Conservation (phyloP, 2,113 vertebrate genomes). For the Bostrychus sinensis region DNA sequence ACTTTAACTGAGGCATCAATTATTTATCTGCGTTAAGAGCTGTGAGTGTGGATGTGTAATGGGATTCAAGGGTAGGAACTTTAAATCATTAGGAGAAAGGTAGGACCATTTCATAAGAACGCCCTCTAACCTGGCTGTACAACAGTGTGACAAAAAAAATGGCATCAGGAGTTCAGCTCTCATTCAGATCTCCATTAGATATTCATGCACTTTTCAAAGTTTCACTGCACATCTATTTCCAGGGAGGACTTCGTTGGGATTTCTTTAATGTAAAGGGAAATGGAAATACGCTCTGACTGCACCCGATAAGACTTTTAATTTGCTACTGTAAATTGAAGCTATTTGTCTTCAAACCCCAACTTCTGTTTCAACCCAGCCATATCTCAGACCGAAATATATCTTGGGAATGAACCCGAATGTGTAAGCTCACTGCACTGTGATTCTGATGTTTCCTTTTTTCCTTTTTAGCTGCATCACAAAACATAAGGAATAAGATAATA, state of each 20-base stretch:
- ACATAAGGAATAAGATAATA: not conserved
- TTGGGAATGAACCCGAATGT: constrained; percentile 59
- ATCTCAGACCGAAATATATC: constrained; percentile 70
- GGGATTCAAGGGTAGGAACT: constrained; percentile 14
- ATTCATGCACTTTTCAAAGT: constrained; percentile 59
- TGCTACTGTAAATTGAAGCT: constrained; percentile 77
- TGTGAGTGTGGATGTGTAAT: constrained; percentile 28
- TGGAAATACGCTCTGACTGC: constrained; percentile 67
- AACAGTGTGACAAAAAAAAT: constrained; percentile 16
- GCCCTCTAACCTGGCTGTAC: constrained; percentile 22
- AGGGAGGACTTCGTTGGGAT: constrained; percentile 56
- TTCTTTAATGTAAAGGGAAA: constrained; percentile 71
- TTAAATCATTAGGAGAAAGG: constrained; percentile 19
- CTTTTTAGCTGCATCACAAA: constrained; percentile 17
- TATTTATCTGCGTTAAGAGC: constrained; percentile 61
- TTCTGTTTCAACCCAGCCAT: constrained; percentile 67
- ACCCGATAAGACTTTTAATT: constrained; percentile 76
- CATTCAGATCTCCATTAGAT: constrained; percentile 62
- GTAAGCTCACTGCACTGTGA: not conserved
- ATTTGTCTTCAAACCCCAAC: constrained; percentile 75
- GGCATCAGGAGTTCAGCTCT: constrained; percentile 11
- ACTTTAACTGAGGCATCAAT: constrained; percentile 69
- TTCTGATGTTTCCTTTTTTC: not conserved
- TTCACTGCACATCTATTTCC: constrained; percentile 50
- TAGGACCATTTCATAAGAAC: not conserved